These are phyloP conservation scores for Ceyx cyanopectus DNA, from an alignment of 2,113 vertebrate species.

Conservation along the genomic window DNA sequence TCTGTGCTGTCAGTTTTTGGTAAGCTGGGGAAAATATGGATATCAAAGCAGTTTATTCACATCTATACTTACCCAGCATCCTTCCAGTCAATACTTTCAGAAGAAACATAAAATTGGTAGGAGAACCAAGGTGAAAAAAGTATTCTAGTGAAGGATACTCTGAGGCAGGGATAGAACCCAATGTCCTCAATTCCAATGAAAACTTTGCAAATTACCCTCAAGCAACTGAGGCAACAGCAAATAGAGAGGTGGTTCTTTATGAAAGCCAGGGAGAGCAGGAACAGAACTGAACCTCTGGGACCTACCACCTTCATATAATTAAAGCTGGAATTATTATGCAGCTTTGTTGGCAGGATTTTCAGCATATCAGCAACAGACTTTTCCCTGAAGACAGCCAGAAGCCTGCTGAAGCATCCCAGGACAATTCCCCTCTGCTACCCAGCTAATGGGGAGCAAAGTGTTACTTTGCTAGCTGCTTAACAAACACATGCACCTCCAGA, in stretches of 20 bases:
- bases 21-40: background rate
- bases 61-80: background rate
- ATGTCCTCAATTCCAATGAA: background rate
- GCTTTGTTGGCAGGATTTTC: background rate
- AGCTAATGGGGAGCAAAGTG: background rate
- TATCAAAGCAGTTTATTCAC: background rate
- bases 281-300: background rate
- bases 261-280: background rate
- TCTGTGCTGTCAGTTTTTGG: background rate
- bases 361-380: background rate
- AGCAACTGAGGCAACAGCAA: background rate
- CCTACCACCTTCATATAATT: accelerated
- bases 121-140: background rate
- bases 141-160: background rate
- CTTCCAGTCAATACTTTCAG: background rate
- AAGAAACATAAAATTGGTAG: background rate
- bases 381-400: background rate
- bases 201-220: background rate
- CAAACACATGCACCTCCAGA: background rate
- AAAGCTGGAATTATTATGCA: background rate
- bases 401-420: background rate
- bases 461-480: background rate
- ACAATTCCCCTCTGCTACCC: background rate
- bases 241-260: accelerated
- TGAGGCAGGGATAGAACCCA: background rate